Conservation (phyloP, 2,113 vertebrate species). For the Fulica atra region DNA sequence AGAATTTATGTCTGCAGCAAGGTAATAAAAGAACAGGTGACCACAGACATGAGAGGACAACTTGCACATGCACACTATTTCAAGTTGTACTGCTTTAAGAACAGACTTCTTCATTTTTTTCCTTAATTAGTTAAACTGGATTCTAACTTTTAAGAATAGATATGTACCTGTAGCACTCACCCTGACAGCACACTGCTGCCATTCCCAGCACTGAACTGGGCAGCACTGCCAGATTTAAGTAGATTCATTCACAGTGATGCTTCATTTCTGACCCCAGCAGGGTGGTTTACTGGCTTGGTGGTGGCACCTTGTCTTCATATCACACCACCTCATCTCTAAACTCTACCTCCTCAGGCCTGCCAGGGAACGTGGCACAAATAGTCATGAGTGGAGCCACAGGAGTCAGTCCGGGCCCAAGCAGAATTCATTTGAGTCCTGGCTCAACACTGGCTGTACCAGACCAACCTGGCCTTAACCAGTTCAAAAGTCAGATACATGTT, state of each 20-base stretch:
- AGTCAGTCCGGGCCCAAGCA: not conserved
- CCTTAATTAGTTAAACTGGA: not conserved
- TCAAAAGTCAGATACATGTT: not conserved
- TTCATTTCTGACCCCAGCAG: not conserved
- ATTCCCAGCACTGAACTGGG: not conserved
- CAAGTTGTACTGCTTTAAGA: not conserved
- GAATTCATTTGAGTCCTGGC: not conserved
- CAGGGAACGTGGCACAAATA: not conserved
- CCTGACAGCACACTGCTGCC: not conserved
- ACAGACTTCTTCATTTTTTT: not conserved
- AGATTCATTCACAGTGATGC: not conserved
- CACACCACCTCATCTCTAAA: not conserved
- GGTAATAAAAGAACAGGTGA: not conserved
- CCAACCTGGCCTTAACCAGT: not conserved
- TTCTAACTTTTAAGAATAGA: not conserved
- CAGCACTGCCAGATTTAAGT: not conserved
- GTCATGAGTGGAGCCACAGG: not conserved
- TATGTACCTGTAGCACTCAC: not conserved
- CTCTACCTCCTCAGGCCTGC: not conserved
- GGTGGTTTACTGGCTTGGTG: too few species aligned
- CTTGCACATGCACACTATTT: not conserved
- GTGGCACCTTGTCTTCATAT: not conserved
- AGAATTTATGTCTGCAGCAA: not conserved
- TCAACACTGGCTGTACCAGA: not conserved
- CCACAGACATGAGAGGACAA: not conserved